Conservation (phyloP, 1,140 invertebrate genomes). For the Hylaeus anthracinus region DNA sequence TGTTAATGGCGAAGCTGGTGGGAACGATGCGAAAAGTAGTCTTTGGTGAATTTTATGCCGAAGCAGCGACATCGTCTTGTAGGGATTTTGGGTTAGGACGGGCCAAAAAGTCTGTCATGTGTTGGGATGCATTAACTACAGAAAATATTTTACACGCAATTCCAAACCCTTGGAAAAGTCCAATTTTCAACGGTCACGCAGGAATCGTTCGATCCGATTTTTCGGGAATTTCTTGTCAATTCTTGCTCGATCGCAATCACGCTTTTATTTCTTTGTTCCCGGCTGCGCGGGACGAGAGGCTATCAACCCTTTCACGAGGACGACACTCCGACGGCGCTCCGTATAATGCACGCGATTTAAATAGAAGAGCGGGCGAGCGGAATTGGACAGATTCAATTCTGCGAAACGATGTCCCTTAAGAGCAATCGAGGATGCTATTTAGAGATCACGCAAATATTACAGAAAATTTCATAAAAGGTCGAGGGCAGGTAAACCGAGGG, state of each 20-base stretch:
- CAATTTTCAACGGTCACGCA: not conserved
- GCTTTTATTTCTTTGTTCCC: too few species aligned
- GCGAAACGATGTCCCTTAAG: slow-evolving; percentile 55
- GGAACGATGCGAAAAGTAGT: not conserved
- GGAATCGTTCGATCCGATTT: not conserved
- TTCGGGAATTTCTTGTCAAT: not conserved
- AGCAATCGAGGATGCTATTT: slow-evolving; percentile 38
- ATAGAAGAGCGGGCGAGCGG: slow-evolving; percentile 29
- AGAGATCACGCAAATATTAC: slow-evolving; percentile 53
- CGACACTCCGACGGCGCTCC: not conserved
- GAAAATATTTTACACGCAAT: too few species aligned
- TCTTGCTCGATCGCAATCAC: too few species aligned
- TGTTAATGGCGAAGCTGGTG: not conserved
- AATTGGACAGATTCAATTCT: slow-evolving; percentile 63
- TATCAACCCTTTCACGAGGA: not conserved
- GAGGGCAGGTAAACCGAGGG: not conserved
- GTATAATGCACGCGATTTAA: slow-evolving; percentile 49
- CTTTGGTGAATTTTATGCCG: not conserved
- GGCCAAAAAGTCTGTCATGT: too few species aligned
- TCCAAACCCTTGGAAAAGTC: too few species aligned
- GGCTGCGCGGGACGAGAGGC: not conserved
- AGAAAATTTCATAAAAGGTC: slow-evolving; percentile 32
- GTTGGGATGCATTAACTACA: too few species aligned
- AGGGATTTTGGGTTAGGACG: too few species aligned
- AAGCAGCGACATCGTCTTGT: not conserved